Evolutionary conservation across 2,888 invertebrate genomes (phyloP), one percentile per base, ranked within the genome.

Genomic region (Ischnura elegans): DNA sequence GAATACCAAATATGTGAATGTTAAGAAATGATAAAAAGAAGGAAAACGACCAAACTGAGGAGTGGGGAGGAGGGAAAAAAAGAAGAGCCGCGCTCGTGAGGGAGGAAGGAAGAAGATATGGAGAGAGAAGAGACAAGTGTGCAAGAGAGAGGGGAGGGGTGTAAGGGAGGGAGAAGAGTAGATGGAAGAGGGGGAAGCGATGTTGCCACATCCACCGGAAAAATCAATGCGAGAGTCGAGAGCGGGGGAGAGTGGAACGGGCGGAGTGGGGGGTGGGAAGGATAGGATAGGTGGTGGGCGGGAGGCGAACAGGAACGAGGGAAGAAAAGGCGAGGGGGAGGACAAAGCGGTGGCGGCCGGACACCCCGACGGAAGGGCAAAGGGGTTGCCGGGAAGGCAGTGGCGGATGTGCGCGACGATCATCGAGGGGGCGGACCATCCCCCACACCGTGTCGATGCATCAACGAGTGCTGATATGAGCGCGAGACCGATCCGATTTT

Each of bases 141-240:
- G 76, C 45, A 43, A 29, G 21, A 84, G 93, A n/a, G 42, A 55
- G 21, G 66, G 42, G 93, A 46, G 25, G 76, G 61, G 29, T n/a
- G 66, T 45, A 8, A 51, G 87, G 19, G 47, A 3, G n/a, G 42
- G 42, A 13, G 61, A 61, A 25, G n/a, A n/a, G 42, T 8, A 29
- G 87, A 47, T 42, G n/a, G n/a, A n/a, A 29, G 87, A 55, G 61
- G 55, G 61, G 90, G 45, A n/a, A 0, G 94, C 94, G 66, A 42
- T 76, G 94, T 93, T 93, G 94, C 94, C 94, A 94, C 93, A 94
- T 93, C 66, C 94, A 86, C 94, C 93, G 51, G 94, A 93, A 94
- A 94, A 94, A 94, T 94, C 94, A 94, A 94, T 94, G 94, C 94
- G 90, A 90, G 90, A 90, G 90, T 61, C 90, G 90, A 61, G 90